Base-by-base conservation (phyloP, 2,888 invertebrate genomes). In the Thymelicus sylvestris region DNA sequence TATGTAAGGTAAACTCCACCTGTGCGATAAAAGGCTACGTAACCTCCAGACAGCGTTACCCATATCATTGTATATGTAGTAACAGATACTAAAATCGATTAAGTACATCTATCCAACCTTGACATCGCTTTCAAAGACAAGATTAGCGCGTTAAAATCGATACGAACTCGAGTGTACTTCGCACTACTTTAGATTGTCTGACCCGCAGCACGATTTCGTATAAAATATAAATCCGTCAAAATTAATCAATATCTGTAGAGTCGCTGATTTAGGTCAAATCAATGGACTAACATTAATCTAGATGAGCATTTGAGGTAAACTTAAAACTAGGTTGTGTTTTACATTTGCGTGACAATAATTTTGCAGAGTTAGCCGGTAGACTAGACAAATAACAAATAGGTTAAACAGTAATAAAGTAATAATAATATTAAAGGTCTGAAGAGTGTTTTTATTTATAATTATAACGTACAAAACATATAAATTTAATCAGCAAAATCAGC, bases 221-320 rank as follows among this genome's bases (percentile, higher is more conserved):
- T 69, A 69, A 69, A 69, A n/a, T 48, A 69, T 69, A 69, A 69
- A 69, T 69, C 69, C 38, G 48, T 69, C 63, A n/a, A 24, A 64
- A 64, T 64, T 48, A 69, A 64, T 69, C 69, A 59, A 64, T 59
- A n/a, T n/a, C n/a, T n/a, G n/a, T n/a, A 19, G 7, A 57, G 31
- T 69, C 48, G 47, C 48, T 64, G 57, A 68, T 62, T 68, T 55
- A 61, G 67, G 52, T 24, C 67, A 41, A 44, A 39, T 55, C 55
- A 39, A 24, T 55, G 55, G 44, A 55, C 38, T 55, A 65, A 55
- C 24, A 24, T 24, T 55, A 55, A 55, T 55, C 55, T 55, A 55
- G 55, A 55, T 24, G 55, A 55, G 55, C 55, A 24, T 19, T 55
- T 55, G 55, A 24, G 55, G 24, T 55, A 19, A 52, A 52, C 6